A percentile compares a stretch with the other conserved stretches of the same genome.
phyloP scores from a whole-genome alignment of 2,888 invertebrate genomes.

The Danaus chrysippus region DNA sequence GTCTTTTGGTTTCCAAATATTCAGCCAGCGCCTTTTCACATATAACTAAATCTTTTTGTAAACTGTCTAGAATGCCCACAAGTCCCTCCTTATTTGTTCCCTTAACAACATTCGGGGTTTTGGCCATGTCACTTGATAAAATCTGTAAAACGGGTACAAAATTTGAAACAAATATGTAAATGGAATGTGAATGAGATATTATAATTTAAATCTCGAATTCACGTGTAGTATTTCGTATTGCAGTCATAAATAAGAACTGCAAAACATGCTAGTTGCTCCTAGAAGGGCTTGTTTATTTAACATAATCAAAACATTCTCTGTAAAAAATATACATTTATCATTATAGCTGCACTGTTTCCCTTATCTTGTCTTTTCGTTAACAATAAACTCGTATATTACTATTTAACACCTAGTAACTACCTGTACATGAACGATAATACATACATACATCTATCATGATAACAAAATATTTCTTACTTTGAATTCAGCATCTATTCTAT shows the following conservation, averaged over 20 bases:
- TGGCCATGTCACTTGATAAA: conserved; percentile 86
- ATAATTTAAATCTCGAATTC: too few relatives aligned
- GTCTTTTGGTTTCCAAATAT: conserved; percentile 96
- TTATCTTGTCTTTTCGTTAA: too few relatives aligned
- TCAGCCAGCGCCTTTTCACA: conserved; percentile 98
- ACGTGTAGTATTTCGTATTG: too few relatives aligned
- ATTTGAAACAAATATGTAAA: neutral
- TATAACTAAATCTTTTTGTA: conserved; percentile 91
- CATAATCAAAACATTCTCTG: too few relatives aligned
- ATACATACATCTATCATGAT: neutral
- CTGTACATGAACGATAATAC: too few relatives aligned
- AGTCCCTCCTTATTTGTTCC: conserved; percentile 93
- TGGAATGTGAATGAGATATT: neutral
- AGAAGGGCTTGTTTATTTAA: too few relatives aligned
- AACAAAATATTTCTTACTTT: conserved; percentile 75
- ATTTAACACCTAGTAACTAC: too few relatives aligned
- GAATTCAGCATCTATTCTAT: conserved; percentile 93
- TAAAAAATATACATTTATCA: too few relatives aligned
- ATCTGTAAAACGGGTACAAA: conserved; percentile 60
- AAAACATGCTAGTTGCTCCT: too few relatives aligned
- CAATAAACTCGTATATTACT: too few relatives aligned
- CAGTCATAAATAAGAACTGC: too few relatives aligned
- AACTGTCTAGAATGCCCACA: conserved; percentile 86
- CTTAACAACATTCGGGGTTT: conserved; percentile 92
- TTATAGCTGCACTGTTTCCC: too few relatives aligned